Conservation (phyloP, 2,888 invertebrate species). For the Stomorhina lunata region DNA sequence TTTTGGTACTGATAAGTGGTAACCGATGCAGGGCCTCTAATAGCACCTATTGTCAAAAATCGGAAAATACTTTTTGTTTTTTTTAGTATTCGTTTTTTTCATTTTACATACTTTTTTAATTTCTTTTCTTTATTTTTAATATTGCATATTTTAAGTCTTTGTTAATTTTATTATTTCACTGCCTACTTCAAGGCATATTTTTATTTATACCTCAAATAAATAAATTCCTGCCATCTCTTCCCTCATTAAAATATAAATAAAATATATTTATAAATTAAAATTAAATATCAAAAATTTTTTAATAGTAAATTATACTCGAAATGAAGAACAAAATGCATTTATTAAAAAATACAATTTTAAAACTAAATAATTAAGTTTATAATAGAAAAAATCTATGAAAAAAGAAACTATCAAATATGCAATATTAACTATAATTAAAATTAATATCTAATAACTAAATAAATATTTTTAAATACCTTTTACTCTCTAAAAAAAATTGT, state of each 20-base stretch:
- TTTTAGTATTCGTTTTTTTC: too few species aligned
- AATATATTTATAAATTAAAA: background rate
- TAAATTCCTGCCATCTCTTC: background rate
- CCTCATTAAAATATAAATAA: background rate
- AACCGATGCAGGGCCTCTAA: too few species aligned
- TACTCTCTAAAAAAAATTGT: constrained; percentile 41
- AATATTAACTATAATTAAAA: constrained; percentile 44
- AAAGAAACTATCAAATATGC: constrained; percentile 30
- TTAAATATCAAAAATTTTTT: background rate
- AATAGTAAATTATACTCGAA: constrained; percentile 23
- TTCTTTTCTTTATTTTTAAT: background rate
- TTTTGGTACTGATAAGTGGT: too few species aligned
- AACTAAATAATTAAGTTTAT: background rate
- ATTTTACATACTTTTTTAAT: background rate
- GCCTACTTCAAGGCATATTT: background rate
- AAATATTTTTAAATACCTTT: constrained; percentile 44
- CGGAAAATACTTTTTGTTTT: too few species aligned
- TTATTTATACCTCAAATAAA: background rate
- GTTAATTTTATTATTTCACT: background rate
- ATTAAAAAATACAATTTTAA: constrained; percentile 20
- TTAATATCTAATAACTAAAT: background rate
- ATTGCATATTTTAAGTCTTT: background rate
- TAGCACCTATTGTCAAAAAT: too few species aligned
- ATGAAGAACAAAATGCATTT: constrained; percentile 23
- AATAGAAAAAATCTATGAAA: background rate